Conservation (phyloP, 2,113 vertebrate genomes). For the Tursiops truncatus region DNA sequence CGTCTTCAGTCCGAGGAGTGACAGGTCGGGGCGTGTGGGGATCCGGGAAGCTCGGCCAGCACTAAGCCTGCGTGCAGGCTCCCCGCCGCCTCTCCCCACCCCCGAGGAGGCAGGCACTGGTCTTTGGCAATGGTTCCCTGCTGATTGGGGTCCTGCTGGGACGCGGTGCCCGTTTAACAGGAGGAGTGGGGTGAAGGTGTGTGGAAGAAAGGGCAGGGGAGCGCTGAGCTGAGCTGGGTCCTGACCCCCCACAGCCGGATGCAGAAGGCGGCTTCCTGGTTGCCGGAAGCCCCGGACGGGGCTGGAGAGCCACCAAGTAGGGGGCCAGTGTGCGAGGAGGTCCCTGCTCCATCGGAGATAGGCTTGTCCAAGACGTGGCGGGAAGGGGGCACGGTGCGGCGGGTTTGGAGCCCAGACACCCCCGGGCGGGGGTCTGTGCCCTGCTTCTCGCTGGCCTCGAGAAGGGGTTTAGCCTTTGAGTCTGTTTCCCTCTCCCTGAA, state of each 20-base stretch:
- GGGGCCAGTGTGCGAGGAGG: accelerated
- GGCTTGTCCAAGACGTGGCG: not conserved
- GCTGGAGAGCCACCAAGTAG: not conserved
- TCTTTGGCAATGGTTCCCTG: not conserved
- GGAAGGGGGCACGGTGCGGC: not conserved
- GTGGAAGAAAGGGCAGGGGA: not conserved
- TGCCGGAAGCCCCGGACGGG: not conserved
- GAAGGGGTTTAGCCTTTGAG: not conserved
- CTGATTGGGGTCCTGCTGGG: not conserved
- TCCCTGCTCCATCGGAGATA: not conserved
- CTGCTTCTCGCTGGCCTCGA: not conserved
- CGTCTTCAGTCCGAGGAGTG: not conserved
- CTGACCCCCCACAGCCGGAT: not conserved
- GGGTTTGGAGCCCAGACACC: not conserved
- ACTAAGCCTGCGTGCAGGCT: not conserved
- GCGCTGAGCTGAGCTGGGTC: not conserved
- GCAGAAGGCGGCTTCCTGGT: not conserved
- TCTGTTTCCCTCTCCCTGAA: not conserved
- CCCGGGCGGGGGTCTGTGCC: not conserved
- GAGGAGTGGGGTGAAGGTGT: not conserved
- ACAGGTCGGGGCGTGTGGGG: not conserved
- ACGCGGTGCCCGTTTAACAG: accelerated
- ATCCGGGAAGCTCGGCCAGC: not conserved
- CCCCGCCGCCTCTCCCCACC: not conserved
- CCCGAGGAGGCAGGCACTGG: not conserved